Evolutionary conservation across 2,797 vertebrate species (phyloP), one percentile per base, ranked within the genome.

Genomic region (Gymnocypris eckloni): DNA sequence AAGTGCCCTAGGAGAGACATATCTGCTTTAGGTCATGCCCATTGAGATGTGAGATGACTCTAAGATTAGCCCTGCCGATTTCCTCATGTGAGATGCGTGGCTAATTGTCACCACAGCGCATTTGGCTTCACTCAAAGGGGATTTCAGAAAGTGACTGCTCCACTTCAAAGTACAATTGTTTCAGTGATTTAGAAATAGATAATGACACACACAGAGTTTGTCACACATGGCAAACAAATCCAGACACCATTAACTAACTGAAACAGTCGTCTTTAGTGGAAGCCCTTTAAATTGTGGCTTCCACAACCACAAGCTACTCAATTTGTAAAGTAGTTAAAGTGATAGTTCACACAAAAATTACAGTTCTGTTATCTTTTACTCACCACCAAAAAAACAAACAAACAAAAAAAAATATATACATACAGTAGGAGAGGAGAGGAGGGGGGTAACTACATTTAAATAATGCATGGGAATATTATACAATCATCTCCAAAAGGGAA

Each of bases 91-190:
- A 86, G 83, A 88, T 83, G 59, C 72, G 12, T 80, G 70, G 82
- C 79, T 89, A 89, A 89, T 89, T 89, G 86, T 83, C 87, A 88
- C 84, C 64, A 70, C 71, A 81, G 69, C 66, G 81, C 50, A 64
- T 86, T 75, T 73, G 79, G 75, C 59, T 83, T 85, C 37, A 84
- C 52, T 79, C 82, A 16, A 37, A 82, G 71, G 50, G 56, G 43
- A 72, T 66, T 71, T 79, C 52, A 79, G 25, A 78, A 66, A 82
- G 67, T 71, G 86, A 73, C 41, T 77, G 52, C 39, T 87, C 81
- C 56, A 83, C 84, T 85, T 87, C 86, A 90, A 86, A 80, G 87
- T 52, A 64, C 45, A 59, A 87, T 89, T 90, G 88, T 88, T 86
- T 76, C 12, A 85, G 67, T 82, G 22, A 86, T 64, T 85, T 81